These are phyloP conservation scores for Aulostomus chinensis DNA, from an alignment of 2,797 vertebrate species.

Conservation along the genomic window DNA sequence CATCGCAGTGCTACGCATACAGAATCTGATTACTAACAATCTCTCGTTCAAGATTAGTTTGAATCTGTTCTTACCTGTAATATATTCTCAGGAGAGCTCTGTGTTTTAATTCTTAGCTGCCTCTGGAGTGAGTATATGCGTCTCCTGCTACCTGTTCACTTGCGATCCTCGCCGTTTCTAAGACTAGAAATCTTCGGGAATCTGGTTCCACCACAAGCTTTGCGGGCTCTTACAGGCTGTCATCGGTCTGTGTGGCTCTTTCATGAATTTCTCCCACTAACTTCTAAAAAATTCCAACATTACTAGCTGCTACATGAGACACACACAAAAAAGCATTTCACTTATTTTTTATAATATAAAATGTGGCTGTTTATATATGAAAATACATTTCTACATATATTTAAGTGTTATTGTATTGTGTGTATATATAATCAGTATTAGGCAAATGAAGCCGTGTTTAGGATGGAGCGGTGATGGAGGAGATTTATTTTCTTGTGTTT, in stretches of 20 bases:
- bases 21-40: constrained; percentile 58
- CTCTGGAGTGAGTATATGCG: constrained; percentile 12
- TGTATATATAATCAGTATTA: constrained; percentile 88
- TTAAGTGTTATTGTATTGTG: constrained; percentile 84
- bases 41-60: neutral
- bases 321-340: constrained; percentile 70
- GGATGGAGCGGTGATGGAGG: constrained; percentile 39
- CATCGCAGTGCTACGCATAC: constrained; percentile 48
- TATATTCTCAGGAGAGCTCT: constrained; percentile 19
- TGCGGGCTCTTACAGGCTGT: neutral
- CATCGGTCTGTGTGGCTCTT: constrained; percentile 3
- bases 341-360: constrained; percentile 57
- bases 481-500: constrained; percentile 42
- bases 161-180: constrained; percentile 36
- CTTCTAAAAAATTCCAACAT: constrained; percentile 17
- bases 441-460: constrained; percentile 66
- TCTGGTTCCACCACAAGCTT: constrained; percentile 17
- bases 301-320: constrained; percentile 55
- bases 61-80: neutral
- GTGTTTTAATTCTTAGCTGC: constrained; percentile 17
- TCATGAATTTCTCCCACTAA: constrained; percentile 10
- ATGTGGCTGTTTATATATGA: constrained; percentile 70
- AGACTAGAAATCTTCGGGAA: constrained; percentile 15
- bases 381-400: constrained; percentile 77
- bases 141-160: constrained; percentile 27